A percentile compares a stretch with the other conserved stretches of the same genome.
Evolutionary conservation across 1,140 invertebrate species (phyloP).

Genomic region (Cotesia typhae): DNA sequence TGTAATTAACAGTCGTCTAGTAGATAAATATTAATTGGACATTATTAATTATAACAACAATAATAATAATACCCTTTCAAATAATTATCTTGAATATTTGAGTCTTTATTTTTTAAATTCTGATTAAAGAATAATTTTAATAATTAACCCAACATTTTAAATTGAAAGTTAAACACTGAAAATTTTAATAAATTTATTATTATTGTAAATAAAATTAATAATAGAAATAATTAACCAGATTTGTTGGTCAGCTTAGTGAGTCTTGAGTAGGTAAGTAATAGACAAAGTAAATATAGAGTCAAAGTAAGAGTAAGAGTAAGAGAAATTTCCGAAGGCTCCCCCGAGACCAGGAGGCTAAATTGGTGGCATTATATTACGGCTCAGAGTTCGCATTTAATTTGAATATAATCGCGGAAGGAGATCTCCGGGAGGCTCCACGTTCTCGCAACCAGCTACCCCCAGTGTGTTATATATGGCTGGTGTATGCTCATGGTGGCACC

Average conservation of each 20-base stretch:
- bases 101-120: no score
- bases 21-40: no score
- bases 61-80: no score
- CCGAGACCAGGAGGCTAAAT: constrained; percentile 59
- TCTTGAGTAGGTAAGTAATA: not conserved
- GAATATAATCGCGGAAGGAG: constrained; percentile 65
- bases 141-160: no score
- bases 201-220: no score
- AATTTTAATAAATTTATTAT: no score
- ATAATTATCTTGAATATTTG: no score
- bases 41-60: no score
- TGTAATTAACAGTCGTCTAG: constrained; percentile 3
- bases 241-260: not conserved
- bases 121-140: no score
- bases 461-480: constrained; percentile 7
- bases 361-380: constrained; percentile 66
- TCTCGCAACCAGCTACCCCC: constrained; percentile 43
- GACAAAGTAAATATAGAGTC: not conserved
- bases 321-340: constrained; percentile 7
- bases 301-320: not conserved
- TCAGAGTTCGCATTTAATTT: constrained; percentile 66
- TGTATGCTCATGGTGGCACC: constrained; percentile 16
- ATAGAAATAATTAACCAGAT: no score
- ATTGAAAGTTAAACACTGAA: no score
- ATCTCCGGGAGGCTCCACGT: constrained; percentile 55